A percentile compares a stretch with the other conserved stretches of the same genome.
phyloP scores from a whole-genome alignment of 2,797 vertebrate species.

The Psittacula derbiana region DNA sequence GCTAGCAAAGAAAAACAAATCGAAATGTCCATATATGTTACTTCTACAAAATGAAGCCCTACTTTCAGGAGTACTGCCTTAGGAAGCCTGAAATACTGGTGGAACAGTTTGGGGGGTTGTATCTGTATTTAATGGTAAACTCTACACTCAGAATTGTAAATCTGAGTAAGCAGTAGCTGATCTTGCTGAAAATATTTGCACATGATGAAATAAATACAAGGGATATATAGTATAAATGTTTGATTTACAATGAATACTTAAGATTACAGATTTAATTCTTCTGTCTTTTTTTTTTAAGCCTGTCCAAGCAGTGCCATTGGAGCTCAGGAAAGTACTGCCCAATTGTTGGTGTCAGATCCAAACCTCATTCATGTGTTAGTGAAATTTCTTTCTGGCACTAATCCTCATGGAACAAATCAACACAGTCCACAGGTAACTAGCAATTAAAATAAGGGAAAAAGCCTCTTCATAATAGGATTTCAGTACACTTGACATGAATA shows the following conservation, averaged over 20 bases:
- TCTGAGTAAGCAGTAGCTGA: not conserved
- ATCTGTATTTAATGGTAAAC: not conserved
- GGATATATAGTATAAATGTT: not conserved
- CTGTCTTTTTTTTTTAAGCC: constrained; percentile 68
- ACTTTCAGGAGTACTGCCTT: not conserved
- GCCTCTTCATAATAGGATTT: not conserved
- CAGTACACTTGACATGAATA: not conserved
- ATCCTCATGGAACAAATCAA: constrained; percentile 94
- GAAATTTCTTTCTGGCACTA: constrained; percentile 96
- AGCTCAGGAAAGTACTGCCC: constrained; percentile 92
- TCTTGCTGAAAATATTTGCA: not conserved
- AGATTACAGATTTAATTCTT: not conserved
- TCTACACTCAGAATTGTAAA: not conserved
- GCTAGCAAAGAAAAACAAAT: not conserved
- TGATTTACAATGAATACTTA: not conserved
- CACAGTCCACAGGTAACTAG: constrained; percentile 90
- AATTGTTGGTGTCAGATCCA: constrained; percentile 94
- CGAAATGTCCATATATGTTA: not conserved
- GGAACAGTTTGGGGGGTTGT: not conserved
- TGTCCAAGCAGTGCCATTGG: constrained; percentile 84
- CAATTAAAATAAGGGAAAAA: not conserved
- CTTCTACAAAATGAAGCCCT: not conserved
- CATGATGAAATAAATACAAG: not conserved
- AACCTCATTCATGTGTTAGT: constrained; percentile 94
- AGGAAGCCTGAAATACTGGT: not conserved